phyloP scores from a whole-genome alignment of 2,113 vertebrate species.

The Tragelaphus imberbis region DNA sequence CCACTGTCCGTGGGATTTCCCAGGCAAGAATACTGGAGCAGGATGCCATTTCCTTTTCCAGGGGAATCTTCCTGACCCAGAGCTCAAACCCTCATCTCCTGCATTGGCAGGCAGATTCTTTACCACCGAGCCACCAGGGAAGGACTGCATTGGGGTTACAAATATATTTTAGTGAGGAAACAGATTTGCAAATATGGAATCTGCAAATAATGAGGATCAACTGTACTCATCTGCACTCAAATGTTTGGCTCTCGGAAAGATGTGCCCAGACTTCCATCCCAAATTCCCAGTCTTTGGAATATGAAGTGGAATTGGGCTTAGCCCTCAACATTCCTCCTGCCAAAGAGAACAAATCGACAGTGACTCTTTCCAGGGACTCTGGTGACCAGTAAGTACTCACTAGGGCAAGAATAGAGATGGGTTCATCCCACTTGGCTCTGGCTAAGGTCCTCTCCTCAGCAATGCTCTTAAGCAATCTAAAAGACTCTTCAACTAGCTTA shows the following conservation, averaged over 20 bases:
- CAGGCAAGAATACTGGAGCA: background rate
- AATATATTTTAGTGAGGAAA: background rate
- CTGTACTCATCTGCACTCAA: background rate
- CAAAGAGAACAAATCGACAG: background rate
- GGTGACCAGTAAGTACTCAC: background rate
- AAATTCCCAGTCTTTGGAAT: background rate
- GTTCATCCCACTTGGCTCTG: background rate
- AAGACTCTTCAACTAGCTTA: background rate
- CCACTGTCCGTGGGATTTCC: background rate
- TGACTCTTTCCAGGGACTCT: background rate
- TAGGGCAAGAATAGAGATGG: background rate
- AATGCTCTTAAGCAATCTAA: background rate
- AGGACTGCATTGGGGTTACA: background rate
- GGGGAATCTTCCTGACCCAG: background rate
- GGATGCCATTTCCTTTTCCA: background rate
- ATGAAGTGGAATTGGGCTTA: background rate
- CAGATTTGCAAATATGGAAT: background rate
- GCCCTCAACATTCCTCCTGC: background rate
- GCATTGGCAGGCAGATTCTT: background rate
- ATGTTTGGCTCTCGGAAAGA: background rate
- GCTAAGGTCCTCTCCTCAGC: background rate
- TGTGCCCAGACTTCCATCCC: background rate
- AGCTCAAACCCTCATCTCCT: background rate
- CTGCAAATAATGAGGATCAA: background rate
- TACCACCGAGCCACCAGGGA: background rate